phyloP scores from a whole-genome alignment of 2,113 vertebrate species.

The Myotis yumanensis region DNA sequence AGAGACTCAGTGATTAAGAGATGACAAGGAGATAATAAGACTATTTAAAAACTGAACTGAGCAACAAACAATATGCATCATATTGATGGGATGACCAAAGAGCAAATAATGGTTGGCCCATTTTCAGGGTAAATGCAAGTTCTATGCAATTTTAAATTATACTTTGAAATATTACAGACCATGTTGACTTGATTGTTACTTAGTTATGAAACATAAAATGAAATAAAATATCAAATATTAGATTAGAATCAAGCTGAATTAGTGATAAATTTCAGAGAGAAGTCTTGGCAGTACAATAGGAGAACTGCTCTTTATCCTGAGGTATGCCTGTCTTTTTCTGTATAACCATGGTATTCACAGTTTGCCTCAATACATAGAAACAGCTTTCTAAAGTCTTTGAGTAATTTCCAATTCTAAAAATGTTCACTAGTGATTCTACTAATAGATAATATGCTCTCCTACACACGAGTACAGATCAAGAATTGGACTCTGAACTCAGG shows the following conservation, averaged over 20 bases:
- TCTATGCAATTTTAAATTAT: conserved; percentile 33
- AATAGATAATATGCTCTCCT: background rate
- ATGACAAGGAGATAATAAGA: background rate
- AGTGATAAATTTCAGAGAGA: conserved; percentile 31
- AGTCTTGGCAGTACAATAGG: background rate
- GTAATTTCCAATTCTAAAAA: background rate
- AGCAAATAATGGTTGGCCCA: background rate
- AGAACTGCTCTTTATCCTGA: background rate
- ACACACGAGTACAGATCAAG: background rate
- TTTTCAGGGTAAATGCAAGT: conserved; percentile 39
- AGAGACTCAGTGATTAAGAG: background rate
- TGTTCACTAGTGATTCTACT: background rate
- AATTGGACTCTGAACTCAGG: background rate
- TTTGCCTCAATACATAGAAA: background rate
- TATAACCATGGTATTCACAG: background rate
- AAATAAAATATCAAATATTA: conserved; percentile 49
- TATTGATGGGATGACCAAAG: background rate
- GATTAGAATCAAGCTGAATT: conserved; percentile 56
- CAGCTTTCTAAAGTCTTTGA: background rate
- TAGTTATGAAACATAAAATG: conserved; percentile 54
- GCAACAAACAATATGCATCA: background rate
- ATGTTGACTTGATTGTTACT: conserved; percentile 46
- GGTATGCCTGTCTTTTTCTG: background rate
- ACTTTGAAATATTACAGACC: conserved; percentile 40
- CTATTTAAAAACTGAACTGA: background rate